These are phyloP conservation scores for Sternarchorhynchus goeldii DNA, from an alignment of 2,797 vertebrate genomes.

Conservation along the genomic window DNA sequence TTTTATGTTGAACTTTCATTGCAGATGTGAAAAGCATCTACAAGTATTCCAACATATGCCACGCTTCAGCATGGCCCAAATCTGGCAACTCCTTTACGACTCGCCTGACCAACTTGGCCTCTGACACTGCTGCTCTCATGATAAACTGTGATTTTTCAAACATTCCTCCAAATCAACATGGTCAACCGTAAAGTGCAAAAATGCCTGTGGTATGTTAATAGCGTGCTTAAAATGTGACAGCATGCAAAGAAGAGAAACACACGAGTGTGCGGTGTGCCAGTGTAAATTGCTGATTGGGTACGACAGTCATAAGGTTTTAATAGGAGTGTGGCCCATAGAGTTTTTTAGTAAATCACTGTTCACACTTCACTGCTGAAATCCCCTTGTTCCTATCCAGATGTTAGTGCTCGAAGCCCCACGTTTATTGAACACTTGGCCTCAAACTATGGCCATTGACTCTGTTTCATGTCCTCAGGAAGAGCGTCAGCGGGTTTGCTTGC, in stretches of 20 bases:
- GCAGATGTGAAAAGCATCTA: neutral
- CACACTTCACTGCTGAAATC: constrained; percentile 25
- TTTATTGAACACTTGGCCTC: constrained; percentile 41
- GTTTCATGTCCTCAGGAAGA: constrained; percentile 31
- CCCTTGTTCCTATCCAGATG: constrained; percentile 36
- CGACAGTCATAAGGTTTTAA: constrained; percentile 78
- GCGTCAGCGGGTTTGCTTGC: constrained; percentile 33
- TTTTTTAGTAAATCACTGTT: constrained; percentile 39
- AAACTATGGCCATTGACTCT: constrained; percentile 37
- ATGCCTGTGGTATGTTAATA: constrained; percentile 72
- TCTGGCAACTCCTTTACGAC: constrained; percentile 64
- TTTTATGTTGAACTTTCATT: neutral
- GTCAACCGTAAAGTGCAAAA: constrained; percentile 72
- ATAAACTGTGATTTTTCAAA: constrained; percentile 73
- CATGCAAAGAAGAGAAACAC: constrained; percentile 65
- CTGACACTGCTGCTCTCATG: constrained; percentile 69
- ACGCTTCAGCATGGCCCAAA: neutral
- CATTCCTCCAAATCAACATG: constrained; percentile 73
- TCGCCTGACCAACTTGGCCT: constrained; percentile 62
- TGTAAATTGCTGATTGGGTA: constrained; percentile 69
- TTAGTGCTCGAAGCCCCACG: constrained; percentile 25
- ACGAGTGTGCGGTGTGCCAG: constrained; percentile 62
- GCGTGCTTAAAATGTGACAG: constrained; percentile 61
- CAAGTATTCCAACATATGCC: neutral
- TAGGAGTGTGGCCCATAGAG: constrained; percentile 71